phyloP scores from a whole-genome alignment of 2,888 invertebrate genomes.

The Cephus runcator region DNA sequence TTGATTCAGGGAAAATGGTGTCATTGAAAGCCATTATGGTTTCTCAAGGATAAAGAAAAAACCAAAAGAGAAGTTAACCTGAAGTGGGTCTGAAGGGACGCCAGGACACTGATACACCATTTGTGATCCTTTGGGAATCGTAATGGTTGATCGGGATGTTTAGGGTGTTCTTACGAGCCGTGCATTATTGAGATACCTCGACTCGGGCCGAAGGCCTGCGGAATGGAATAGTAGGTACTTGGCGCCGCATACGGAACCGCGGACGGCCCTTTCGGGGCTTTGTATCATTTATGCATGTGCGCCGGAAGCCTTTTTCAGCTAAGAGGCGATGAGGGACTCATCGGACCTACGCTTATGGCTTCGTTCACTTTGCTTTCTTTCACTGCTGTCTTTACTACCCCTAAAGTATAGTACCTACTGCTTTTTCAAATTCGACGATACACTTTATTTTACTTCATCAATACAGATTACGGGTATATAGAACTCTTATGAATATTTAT shows the following conservation, averaged over 20 bases:
- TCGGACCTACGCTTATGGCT: slow-evolving; percentile 18
- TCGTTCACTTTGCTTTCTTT: slow-evolving; percentile 20
- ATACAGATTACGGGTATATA: not conserved
- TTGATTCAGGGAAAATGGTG: not conserved
- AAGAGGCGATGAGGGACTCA: slow-evolving; percentile 41
- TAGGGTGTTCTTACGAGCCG: slow-evolving; percentile 51
- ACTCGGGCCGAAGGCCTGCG: slow-evolving; percentile 30
- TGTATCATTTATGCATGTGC: slow-evolving; percentile 56
- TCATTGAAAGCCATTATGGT: not conserved
- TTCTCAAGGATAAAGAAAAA: slow-evolving; percentile 1
- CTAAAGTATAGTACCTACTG: not conserved
- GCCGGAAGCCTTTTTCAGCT: slow-evolving; percentile 50
- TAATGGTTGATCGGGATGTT: slow-evolving; percentile 55
- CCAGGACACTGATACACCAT: slow-evolving; percentile 54
- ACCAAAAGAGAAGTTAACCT: not conserved
- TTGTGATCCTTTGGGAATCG: slow-evolving; percentile 49
- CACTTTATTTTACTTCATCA: not conserved
- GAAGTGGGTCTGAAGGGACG: slow-evolving; percentile 11
- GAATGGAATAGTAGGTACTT: slow-evolving; percentile 20
- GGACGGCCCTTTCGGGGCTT: slow-evolving; percentile 50
- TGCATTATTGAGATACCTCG: slow-evolving; percentile 53
- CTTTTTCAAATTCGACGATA: not conserved
- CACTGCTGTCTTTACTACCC: not conserved
- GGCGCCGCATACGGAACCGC: slow-evolving; percentile 31
- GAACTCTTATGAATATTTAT: too few relatives aligned